phyloP scores from a whole-genome alignment of 2,888 invertebrate genomes.

The Pandemis cinnamomeana region DNA sequence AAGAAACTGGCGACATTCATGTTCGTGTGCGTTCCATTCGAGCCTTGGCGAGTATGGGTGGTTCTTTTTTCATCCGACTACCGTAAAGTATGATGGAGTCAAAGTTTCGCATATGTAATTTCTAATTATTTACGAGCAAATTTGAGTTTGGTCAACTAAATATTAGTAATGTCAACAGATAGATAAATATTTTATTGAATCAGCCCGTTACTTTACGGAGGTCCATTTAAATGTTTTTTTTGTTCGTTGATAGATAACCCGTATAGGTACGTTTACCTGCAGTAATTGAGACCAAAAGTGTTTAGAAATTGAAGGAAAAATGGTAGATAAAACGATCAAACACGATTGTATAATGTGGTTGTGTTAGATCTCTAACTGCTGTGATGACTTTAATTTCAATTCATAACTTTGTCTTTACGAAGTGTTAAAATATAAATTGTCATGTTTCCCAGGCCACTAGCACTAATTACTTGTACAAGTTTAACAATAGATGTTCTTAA shows the following conservation, averaged over 20 bases:
- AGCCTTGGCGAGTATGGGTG: not conserved
- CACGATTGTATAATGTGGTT: too few species aligned
- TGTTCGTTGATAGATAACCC: too few species aligned
- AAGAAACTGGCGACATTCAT: not conserved
- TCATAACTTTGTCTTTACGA: not conserved
- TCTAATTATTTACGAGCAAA: not conserved
- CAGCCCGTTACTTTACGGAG: not conserved
- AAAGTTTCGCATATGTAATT: not conserved
- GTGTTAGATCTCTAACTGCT: too few species aligned
- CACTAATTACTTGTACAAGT: slow-evolving; percentile 28
- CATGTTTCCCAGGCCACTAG: slow-evolving; percentile 12
- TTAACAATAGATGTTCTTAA: slow-evolving; percentile 24
- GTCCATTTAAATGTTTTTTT: too few species aligned
- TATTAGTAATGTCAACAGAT: not conserved
- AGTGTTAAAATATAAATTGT: slow-evolving; percentile 3
- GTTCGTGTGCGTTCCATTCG: not conserved
- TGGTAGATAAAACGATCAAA: too few species aligned
- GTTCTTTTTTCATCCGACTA: not conserved
- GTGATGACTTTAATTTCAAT: not conserved
- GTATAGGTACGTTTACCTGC: too few species aligned
- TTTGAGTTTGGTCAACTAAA: not conserved
- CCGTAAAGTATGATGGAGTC: not conserved
- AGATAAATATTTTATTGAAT: too few species aligned
- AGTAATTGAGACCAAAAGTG: too few species aligned
- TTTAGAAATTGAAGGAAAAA: too few species aligned